These are phyloP conservation scores for Hemichromis elongatus DNA, from an alignment of 2,113 vertebrate species.

Conservation along the genomic window DNA sequence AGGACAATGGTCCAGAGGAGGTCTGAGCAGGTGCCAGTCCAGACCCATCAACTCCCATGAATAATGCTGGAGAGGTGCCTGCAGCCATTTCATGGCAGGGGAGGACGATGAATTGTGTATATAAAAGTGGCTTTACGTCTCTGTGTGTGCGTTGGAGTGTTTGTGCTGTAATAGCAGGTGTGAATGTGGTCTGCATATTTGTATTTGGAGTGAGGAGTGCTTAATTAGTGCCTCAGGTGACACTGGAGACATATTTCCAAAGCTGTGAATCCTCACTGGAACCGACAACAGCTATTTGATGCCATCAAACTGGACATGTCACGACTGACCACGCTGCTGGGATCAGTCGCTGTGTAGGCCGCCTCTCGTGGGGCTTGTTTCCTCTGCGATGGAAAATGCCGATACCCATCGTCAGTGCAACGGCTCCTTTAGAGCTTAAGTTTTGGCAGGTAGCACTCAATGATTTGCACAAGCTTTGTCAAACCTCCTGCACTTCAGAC, in stretches of 20 bases:
- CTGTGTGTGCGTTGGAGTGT: not conserved
- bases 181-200: not conserved
- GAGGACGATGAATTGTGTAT: not conserved
- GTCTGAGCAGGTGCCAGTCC: slow-evolving; percentile 10
- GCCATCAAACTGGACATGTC: slow-evolving; percentile 9
- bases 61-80: slow-evolving; percentile 26
- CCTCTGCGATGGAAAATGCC: not conserved
- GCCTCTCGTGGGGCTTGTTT: not conserved
- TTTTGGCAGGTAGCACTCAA: not conserved
- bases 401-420: not conserved
- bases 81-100: slow-evolving; percentile 7
- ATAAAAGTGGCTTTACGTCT: not conserved
- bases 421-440: not conserved
- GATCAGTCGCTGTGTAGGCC: not conserved
- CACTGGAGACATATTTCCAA: slow-evolving; percentile 7
- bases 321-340: not conserved
- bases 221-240: slow-evolving; percentile 52
- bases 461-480: not conserved
- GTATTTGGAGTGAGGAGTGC: slow-evolving; percentile 10
- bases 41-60: slow-evolving; percentile 24
- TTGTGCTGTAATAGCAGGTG: not conserved
- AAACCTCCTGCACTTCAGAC: not conserved
- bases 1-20: slow-evolving; percentile 22
- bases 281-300: slow-evolving; percentile 36
- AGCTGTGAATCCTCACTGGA: slow-evolving; percentile 34